Base-by-base conservation (phyloP, 92 coral and sea anemone genomes). In the Epizoanthus illoricatus region DNA sequence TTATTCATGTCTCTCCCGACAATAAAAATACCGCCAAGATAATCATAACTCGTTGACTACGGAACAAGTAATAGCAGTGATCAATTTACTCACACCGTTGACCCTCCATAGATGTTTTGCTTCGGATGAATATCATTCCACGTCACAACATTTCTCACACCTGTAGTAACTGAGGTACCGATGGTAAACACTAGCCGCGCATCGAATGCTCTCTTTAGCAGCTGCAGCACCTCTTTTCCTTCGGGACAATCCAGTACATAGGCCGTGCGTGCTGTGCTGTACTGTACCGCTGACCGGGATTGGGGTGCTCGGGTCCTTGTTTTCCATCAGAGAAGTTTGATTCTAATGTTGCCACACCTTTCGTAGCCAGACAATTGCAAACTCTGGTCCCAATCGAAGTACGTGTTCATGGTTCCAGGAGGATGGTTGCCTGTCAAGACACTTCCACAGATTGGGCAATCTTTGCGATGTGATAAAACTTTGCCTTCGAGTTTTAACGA, bases 61-160 rank as follows among this genome's bases (percentile, higher is more conserved):
- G n/a, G n/a, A n/a, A n/a, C n/a, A n/a, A n/a, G n/a, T n/a, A n/a
- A n/a, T n/a, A n/a, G n/a, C n/a, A n/a, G n/a, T n/a, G n/a, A n/a
- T n/a, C n/a, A n/a, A n/a, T n/a, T 43, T 3, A 73, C 90, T 80
- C 60, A 94, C 95, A 67, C 72, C 0, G 83, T 73, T 16, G 93
- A 76, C 56, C 98, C 98, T 75, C 98, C 95, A 56, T 11, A 4
- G 0, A 67, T 74, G 71, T 5, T 84, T 4, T 92, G 87, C 84
- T 91, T 91, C 66, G 81, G 92, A 54, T 90, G 93, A 49, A 92
- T 88, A 62, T 88, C 94, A 43, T 91, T 91, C 92, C 95, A 91
- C 28, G 90, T 92, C 3, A 89, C 80, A 2, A 71, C 82, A 68
- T 88, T 86, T 3, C 18, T 5, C 0, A 3, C 20, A 57, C 93